These are phyloP conservation scores for Lophotis ruficrista DNA, from an alignment of 2,113 vertebrate genomes.

Conservation along the genomic window DNA sequence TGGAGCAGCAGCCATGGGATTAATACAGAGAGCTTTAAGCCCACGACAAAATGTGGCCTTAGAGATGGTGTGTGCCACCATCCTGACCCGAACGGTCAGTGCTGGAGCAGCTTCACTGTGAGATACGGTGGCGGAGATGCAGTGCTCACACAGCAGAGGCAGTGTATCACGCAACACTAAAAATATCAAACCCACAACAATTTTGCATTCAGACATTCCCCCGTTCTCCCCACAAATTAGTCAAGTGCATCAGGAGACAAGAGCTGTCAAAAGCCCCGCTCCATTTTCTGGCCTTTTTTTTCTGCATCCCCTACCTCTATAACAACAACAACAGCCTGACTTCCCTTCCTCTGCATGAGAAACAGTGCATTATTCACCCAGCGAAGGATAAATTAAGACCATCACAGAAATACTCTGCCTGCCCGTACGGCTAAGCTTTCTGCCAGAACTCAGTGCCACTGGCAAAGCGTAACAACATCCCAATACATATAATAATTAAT, in stretches of 20 bases:
- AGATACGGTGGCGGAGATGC: background rate
- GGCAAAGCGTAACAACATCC: conserved; percentile 2
- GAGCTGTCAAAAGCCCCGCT: background rate
- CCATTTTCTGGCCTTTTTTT: background rate
- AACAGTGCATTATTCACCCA: background rate
- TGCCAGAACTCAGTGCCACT: background rate
- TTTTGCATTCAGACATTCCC: background rate
- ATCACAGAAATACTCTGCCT: background rate
- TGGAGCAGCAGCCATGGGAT: background rate
- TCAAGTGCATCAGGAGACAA: background rate
- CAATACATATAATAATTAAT: conserved; percentile 33
- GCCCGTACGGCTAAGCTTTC: background rate
- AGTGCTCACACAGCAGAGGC: background rate
- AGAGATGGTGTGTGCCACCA: background rate
- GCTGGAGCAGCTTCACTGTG: background rate
- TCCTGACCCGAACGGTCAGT: rapidly evolving
- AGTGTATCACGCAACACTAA: background rate
- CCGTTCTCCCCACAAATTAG: background rate
- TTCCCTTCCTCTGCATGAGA: background rate
- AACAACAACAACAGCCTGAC: background rate
- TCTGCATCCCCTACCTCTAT: background rate
- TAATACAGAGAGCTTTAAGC: background rate
- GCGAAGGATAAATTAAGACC: background rate
- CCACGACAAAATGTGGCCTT: background rate
- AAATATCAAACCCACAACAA: background rate